Percentiles rank a stretch among this genome's conserved stretches.
Conservation (phyloP, 2,888 invertebrate species). For the Petrolisthes manimaculis region DNA sequence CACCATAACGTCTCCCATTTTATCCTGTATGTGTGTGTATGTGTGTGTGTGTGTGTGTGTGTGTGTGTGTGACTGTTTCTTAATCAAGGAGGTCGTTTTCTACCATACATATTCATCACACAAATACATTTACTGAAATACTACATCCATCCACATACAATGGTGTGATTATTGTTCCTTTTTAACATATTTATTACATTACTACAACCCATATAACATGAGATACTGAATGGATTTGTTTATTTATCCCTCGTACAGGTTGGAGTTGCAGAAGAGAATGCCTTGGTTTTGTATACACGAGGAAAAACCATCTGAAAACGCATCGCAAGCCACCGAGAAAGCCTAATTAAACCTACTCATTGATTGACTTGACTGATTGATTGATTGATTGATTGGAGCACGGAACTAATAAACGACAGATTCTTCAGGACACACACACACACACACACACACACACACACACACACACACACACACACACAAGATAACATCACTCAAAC, state of each 20-base stretch:
- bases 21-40: slow-evolving; percentile 17
- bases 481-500: background rate
- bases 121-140: background rate
- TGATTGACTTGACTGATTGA: too few species aligned
- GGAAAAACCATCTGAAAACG: slow-evolving; percentile 17
- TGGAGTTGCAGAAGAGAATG: slow-evolving; percentile 36
- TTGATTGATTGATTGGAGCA: too few species aligned
- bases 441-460: background rate
- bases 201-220: background rate
- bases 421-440: background rate
- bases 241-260: slow-evolving; percentile 9
- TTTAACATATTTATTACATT: background rate
- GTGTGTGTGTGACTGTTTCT: background rate
- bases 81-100: too few species aligned
- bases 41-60: slow-evolving; percentile 11
- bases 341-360: background rate
- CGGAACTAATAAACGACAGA: background rate
- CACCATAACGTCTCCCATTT: background rate
- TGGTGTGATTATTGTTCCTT: too few species aligned
- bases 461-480: background rate
- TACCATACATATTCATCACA: background rate
- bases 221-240: background rate
- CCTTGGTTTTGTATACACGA: slow-evolving; percentile 51
- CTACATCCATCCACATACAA: background rate
- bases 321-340: slow-evolving; percentile 25